These are phyloP conservation scores for Polydrusus cervinus DNA, from an alignment of 2,888 invertebrate genomes.

Conservation along the genomic window DNA sequence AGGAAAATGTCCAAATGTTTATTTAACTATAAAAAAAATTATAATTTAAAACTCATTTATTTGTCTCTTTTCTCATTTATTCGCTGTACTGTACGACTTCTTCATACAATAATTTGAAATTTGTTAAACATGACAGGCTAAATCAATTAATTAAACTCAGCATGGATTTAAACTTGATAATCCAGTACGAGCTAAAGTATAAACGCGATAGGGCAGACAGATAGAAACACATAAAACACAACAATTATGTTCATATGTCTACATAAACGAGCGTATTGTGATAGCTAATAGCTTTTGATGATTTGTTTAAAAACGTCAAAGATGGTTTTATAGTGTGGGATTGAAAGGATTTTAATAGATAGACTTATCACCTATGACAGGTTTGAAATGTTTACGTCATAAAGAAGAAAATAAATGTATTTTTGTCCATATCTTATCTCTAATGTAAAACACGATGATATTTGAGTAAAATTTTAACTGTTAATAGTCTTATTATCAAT, in stretches of 20 bases:
- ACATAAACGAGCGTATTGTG: constrained; percentile 21
- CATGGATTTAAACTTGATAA: constrained; percentile 13
- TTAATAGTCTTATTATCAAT: background rate
- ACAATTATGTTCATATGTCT: constrained; percentile 11
- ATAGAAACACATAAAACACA: constrained; percentile 12
- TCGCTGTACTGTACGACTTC: background rate
- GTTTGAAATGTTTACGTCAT: background rate
- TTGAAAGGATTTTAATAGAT: background rate
- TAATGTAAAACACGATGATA: background rate
- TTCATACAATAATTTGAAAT: background rate
- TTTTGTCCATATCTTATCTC: background rate
- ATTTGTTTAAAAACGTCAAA: constrained; percentile 29
- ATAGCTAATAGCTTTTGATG: constrained; percentile 30
- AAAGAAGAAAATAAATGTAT: background rate
- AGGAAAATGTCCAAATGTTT: too few relatives aligned
- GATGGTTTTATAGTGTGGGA: background rate
- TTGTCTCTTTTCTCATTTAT: too few relatives aligned
- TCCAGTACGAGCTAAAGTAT: background rate
- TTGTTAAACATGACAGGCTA: background rate
- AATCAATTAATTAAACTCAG: constrained; percentile 5
- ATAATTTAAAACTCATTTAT: too few relatives aligned
- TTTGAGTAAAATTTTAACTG: background rate
- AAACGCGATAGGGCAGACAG: background rate
- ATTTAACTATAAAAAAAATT: too few relatives aligned
- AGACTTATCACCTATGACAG: background rate